Conservation (phyloP, 2,113 vertebrate genomes). For the Platycercus adscitus region DNA sequence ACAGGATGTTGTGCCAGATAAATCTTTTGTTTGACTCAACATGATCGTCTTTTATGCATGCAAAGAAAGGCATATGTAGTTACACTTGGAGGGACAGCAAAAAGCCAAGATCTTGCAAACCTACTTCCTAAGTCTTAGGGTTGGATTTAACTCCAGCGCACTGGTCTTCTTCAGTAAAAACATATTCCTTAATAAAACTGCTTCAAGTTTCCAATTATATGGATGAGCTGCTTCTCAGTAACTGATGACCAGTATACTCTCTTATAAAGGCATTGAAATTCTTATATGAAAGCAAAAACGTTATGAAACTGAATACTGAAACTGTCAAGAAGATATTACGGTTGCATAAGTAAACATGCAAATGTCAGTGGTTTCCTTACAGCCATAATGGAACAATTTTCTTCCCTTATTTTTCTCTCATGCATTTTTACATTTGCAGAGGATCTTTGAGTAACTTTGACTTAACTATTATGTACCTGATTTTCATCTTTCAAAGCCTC, state of each 20-base stretch:
- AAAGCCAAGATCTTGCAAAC: conserved; percentile 6
- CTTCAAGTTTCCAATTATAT: conserved; percentile 34
- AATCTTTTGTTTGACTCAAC: neutral
- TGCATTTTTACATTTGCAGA: neutral
- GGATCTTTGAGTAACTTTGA: neutral
- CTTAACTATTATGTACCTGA: neutral
- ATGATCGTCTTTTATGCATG: neutral
- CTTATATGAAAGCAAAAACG: conserved; percentile 1
- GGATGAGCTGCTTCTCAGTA: conserved; percentile 40
- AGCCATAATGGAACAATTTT: neutral
- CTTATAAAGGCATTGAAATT: conserved; percentile 18
- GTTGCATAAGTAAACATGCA: conserved; percentile 18
- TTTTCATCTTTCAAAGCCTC: neutral
- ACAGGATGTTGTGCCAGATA: neutral
- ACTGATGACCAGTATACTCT: neutral
- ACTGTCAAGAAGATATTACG: neutral
- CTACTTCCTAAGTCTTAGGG: neutral
- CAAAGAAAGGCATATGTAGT: neutral
- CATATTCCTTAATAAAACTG: conserved; percentile 46
- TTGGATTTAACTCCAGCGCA: conserved; percentile 9
- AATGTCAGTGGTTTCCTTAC: conserved; percentile 27
- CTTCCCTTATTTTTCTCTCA: conserved; percentile 16
- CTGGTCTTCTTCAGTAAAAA: neutral
- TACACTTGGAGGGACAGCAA: neutral
- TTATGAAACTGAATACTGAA: conserved; percentile 9